A percentile compares a stretch with the other conserved stretches of the same genome.
Evolutionary conservation across 2,113 vertebrate genomes (phyloP).

Genomic region (Sander lucioperca): DNA sequence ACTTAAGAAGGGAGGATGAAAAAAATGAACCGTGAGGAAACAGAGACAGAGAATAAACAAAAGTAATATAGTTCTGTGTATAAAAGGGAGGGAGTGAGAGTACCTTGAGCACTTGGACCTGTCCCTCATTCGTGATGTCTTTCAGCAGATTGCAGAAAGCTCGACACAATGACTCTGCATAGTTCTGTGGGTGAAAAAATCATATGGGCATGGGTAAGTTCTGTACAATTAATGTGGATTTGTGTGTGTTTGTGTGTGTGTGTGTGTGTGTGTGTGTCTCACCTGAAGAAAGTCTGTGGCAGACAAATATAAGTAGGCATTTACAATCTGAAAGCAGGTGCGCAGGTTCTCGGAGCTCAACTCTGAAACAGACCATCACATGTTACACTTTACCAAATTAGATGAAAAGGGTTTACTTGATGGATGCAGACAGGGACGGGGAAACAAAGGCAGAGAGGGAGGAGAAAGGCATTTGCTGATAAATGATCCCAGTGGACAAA

Average conservation of each 20-base stretch:
- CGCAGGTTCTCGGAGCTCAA: constrained; percentile 95
- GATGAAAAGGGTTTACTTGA: neutral
- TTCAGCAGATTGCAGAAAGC: constrained; percentile 93
- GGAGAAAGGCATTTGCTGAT: neutral
- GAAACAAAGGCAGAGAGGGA: neutral
- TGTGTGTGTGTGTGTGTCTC: constrained; percentile 40
- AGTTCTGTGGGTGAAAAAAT: constrained; percentile 83
- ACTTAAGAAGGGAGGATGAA: constrained; percentile 11
- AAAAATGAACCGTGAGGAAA: constrained; percentile 1
- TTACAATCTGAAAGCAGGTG: constrained; percentile 97
- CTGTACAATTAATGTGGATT: neutral
- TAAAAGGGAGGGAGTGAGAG: neutral
- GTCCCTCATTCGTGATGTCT: constrained; percentile 95
- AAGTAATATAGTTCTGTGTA: neutral
- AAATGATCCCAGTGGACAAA: neutral
- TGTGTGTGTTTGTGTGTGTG: neutral
- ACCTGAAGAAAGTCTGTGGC: constrained; percentile 97
- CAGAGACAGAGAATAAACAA: neutral
- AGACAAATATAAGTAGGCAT: constrained; percentile 93
- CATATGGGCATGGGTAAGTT: neutral
- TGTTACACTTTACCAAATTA: constrained; percentile 28
- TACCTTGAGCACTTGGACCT: constrained; percentile 98
- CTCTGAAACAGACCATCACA: constrained; percentile 85
- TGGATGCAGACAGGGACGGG: neutral
- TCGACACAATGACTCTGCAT: constrained; percentile 89